Base-by-base conservation (phyloP, 1,140 invertebrate species). In the Idris sp. region DNA sequence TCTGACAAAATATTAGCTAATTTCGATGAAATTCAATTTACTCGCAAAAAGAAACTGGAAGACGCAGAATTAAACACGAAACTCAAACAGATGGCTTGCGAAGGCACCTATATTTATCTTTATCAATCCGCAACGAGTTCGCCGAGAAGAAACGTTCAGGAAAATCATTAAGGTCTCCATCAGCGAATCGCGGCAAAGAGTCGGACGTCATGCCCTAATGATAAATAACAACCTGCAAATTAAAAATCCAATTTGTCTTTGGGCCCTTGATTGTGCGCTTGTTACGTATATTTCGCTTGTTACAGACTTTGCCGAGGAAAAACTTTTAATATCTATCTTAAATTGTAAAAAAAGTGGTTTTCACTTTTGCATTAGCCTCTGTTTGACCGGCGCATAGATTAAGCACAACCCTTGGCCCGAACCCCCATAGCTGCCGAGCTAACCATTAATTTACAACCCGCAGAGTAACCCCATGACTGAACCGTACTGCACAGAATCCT, bases 391-490 rank as follows among this genome's bases (percentile, higher is more conserved):
- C 44, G 79, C 81, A 81, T 86, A 86, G 81, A 86, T 86, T 81
- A 86, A 84, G 77, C 69, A 73, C 75, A 79, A 82, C 81, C 84
- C 82, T 85, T 84, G 84, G 74, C 81, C 73, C 69, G 51, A 78
- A 67, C 74, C 76, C 72, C 76, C 72, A 58, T 79, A 71, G 81
- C 13, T 76, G 78, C 48, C 64, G 77, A 80, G 77, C 80, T 81
- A 82, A 84, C 84, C 83, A 86, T 86, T 85, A 85, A 86, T 86
- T 85, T 86, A 86, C 83, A 86, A 85, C 82, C 83, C 84, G 74
- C 83, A 84, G 83, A 82, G 81, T 85, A 84, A 84, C 81, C 82
- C 79, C 76, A 74, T 78, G 64, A 53, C 74, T 76, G 72, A 74
- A 73, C 72, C 77, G 38, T 78, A 76, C 73, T 77, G 74, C 79